These are phyloP conservation scores for Drosophila fungiperda DNA, from an alignment of 2,888 invertebrate genomes.

Conservation along the genomic window DNA sequence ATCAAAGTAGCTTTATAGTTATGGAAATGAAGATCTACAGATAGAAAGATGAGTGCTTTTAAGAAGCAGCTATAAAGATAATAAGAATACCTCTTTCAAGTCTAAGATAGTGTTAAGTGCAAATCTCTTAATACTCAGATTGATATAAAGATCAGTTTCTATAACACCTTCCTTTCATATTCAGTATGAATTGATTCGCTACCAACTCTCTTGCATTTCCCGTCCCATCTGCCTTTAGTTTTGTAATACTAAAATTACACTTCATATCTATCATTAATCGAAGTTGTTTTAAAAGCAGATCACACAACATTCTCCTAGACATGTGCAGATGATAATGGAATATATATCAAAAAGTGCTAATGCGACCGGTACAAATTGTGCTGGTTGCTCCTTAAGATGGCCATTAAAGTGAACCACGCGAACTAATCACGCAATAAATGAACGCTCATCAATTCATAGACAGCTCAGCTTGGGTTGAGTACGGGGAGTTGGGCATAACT, in stretches of 20 bases:
- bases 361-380: conserved; percentile 63
- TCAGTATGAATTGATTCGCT: not conserved
- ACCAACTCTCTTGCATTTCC: not conserved
- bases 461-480: conserved; percentile 32
- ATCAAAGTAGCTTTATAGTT: not conserved
- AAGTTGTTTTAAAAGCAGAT: conserved; percentile 5
- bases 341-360: conserved; percentile 61
- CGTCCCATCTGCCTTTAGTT: not conserved
- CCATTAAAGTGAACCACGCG: conserved; percentile 57
- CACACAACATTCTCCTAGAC: not conserved
- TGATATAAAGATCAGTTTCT: not conserved
- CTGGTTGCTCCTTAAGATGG: conserved; percentile 51
- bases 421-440: conserved; percentile 80
- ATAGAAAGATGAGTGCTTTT: not conserved
- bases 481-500: conserved; percentile 9
- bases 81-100: not conserved
- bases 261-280: conserved; percentile 1
- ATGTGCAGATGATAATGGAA: conserved; percentile 33
- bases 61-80: not conserved
- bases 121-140: not conserved
- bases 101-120: not conserved
- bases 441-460: conserved; percentile 77
- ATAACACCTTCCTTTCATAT: not conserved
- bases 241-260: not conserved
- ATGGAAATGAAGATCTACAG: conserved; percentile 11